phyloP scores from a whole-genome alignment of 1,140 invertebrate genomes.

The Probaryconus sp. region DNA sequence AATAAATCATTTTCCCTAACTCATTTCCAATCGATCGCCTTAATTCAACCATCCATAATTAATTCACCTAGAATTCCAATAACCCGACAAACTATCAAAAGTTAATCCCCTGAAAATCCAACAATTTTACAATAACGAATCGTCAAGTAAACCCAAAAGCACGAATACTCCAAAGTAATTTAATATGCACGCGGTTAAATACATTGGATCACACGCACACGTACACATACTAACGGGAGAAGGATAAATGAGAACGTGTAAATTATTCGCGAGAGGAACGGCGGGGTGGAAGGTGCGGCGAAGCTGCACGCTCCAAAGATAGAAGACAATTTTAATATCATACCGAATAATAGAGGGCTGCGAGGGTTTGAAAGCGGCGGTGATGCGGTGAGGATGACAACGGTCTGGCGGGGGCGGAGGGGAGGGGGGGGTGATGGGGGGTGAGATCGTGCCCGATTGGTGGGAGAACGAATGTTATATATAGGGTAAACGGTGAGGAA shows the following conservation, averaged over 20 bases:
- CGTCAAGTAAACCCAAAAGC: no score
- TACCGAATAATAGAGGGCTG: conserved; percentile 66
- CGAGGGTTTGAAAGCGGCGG: conserved; percentile 26
- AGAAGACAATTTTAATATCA: conserved; percentile 75
- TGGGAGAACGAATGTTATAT: conserved; percentile 35
- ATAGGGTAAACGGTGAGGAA: conserved; percentile 63
- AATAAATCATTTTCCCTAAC: no score
- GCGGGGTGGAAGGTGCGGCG: conserved; percentile 12
- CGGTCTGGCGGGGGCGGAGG: not conserved
- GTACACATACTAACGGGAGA: conserved; percentile 9
- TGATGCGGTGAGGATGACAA: conserved; percentile 20
- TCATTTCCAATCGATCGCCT: no score
- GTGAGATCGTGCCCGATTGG: not conserved
- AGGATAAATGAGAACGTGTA: conserved; percentile 40
- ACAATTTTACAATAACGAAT: no score
- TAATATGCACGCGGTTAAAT: no score
- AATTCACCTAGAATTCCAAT: no score
- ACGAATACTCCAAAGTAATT: conserved; percentile 1
- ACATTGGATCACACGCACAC: conserved; percentile 13
- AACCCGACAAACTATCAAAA: no score
- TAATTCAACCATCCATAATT: no score
- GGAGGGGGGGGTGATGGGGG: not conserved
- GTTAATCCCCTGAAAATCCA: no score
- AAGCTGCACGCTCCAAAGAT: conserved; percentile 55
- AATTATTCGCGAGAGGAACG: conserved; percentile 24